phyloP scores from a whole-genome alignment of 2,797 vertebrate species.

The Acestrorhynchus altus region DNA sequence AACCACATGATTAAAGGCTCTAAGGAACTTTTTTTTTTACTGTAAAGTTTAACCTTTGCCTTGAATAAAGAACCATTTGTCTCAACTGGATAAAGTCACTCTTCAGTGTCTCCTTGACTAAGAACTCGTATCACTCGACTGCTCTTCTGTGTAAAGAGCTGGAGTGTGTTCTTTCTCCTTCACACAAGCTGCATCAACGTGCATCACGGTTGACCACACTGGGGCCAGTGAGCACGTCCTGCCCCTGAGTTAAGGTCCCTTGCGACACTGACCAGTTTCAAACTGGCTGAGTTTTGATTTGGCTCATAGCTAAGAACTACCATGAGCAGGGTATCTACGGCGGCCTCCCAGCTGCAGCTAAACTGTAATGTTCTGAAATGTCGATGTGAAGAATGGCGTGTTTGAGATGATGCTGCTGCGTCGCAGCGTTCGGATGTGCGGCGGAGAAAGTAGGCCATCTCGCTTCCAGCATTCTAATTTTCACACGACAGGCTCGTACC shows the following conservation, averaged over 20 bases:
- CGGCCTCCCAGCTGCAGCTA: too few species aligned
- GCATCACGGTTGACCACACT: slow-evolving; percentile 1
- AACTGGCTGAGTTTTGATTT: too few species aligned
- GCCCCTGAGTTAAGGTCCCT: not conserved
- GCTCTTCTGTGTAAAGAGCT: slow-evolving; percentile 20
- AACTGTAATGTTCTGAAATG: too few species aligned
- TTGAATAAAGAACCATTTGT: not conserved
- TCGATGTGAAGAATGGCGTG: too few species aligned
- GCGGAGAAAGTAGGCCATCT: not conserved
- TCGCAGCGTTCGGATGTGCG: too few species aligned
- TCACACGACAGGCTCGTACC: not conserved
- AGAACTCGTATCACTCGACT: not conserved
- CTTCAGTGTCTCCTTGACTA: not conserved
- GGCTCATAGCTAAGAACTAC: too few species aligned
- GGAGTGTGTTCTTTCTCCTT: not conserved
- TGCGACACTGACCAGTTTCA: not conserved
- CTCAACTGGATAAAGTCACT: not conserved
- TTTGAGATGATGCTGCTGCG: too few species aligned
- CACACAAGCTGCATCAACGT: too few species aligned
- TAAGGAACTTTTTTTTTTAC: too few species aligned
- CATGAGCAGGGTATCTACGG: too few species aligned
- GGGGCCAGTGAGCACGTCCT: slow-evolving; percentile 20
- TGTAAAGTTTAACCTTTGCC: too few species aligned
- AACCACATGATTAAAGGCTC: too few species aligned
- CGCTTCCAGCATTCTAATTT: not conserved